These are phyloP conservation scores for Ochropleura plecta DNA, from an alignment of 2,888 invertebrate species.

Conservation along the genomic window DNA sequence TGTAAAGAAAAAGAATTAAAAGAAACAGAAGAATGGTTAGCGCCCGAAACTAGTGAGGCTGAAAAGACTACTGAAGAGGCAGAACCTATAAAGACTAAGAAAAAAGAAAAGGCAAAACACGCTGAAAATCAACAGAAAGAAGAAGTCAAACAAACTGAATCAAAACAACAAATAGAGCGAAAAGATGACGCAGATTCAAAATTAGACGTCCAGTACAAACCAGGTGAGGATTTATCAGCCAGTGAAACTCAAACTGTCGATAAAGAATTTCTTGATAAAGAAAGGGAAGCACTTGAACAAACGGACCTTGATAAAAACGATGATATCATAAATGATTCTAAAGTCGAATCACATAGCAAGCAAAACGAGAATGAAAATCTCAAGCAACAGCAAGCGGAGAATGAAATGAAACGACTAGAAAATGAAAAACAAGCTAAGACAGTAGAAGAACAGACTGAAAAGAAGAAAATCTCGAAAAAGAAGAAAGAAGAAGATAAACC, in stretches of 20 bases:
- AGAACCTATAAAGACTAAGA: background rate
- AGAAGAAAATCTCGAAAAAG: conserved; percentile 3
- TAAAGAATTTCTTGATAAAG: conserved; percentile 10
- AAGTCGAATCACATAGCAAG: background rate
- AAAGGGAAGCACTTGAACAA: background rate
- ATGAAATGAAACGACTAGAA: background rate
- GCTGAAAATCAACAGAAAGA: background rate
- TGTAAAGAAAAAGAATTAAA: background rate
- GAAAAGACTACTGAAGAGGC: background rate
- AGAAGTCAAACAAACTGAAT: conserved; percentile 1
- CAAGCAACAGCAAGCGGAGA: background rate
- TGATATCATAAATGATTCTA: background rate
- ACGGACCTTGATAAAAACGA: background rate
- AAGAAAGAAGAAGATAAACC: conserved; percentile 17
- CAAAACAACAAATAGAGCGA: background rate
- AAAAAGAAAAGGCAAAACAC: background rate
- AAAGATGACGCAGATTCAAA: background rate
- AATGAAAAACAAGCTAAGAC: conserved; percentile 22
- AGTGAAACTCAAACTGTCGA: conserved; percentile 19
- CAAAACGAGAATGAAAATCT: background rate
- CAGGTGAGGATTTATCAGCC: background rate
- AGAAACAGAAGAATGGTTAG: background rate
- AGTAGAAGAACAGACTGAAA: background rate
- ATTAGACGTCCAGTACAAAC: conserved; percentile 1
- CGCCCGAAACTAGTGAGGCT: background rate